Conservation (phyloP, 2,797 vertebrate species). For the Falco naumanni region DNA sequence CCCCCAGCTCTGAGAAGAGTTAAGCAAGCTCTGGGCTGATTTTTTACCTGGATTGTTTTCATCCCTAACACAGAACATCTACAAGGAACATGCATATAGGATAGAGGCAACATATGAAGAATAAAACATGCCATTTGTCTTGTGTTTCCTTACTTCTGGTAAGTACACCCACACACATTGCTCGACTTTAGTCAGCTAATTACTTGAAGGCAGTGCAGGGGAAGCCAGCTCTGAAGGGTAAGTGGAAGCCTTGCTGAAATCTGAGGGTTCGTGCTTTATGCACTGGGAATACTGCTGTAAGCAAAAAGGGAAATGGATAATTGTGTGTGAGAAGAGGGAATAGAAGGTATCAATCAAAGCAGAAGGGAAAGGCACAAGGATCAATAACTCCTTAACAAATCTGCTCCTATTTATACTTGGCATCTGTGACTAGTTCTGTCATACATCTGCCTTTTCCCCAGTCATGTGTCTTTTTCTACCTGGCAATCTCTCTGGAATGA, state of each 20-base stretch:
- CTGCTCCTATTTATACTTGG: background rate
- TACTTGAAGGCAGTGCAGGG: background rate
- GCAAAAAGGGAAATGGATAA: constrained; percentile 13
- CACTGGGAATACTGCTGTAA: background rate
- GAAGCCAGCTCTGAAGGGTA: background rate
- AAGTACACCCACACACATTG: background rate
- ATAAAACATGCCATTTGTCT: background rate
- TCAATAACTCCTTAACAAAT: constrained; percentile 19
- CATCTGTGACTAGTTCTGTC: background rate
- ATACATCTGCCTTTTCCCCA: background rate
- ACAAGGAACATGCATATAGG: background rate
- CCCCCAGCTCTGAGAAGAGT: background rate
- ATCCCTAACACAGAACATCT: background rate
- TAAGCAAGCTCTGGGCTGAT: background rate
- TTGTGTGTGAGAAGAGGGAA: background rate
- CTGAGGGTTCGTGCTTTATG: background rate
- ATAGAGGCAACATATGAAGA: background rate
- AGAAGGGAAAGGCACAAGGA: background rate
- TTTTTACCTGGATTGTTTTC: background rate
- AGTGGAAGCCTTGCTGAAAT: background rate
- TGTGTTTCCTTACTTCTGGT: background rate
- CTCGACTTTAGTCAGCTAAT: background rate
- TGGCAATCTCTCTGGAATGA: background rate
- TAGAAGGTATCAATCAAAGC: background rate
- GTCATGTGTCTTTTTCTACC: background rate